phyloP scores from a whole-genome alignment of 2,113 vertebrate genomes.

The Genyomyrus donnyi region DNA sequence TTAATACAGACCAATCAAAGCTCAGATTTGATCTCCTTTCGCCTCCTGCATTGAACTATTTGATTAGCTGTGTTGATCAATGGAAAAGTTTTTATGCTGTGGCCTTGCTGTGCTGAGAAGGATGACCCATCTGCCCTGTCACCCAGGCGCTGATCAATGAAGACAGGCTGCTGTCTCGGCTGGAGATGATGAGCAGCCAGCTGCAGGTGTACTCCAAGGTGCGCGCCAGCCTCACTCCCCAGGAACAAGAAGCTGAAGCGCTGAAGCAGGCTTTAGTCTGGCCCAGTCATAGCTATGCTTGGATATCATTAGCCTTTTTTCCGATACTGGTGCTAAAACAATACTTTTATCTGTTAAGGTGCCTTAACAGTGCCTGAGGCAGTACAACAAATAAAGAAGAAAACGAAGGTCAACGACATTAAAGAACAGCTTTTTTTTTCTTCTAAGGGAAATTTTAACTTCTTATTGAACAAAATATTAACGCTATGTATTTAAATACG shows the following conservation, averaged over 20 bases:
- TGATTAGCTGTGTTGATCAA: neutral
- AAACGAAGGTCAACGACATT: neutral
- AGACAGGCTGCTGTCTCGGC: conserved; percentile 88
- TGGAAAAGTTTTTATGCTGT: neutral
- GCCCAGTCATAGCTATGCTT: neutral
- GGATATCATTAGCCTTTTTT: neutral
- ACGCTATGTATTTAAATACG: neutral
- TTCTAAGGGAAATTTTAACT: neutral
- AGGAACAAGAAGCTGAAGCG: neutral
- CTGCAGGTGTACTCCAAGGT: conserved; percentile 94
- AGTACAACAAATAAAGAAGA: neutral
- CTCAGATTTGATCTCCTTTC: neutral
- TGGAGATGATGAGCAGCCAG: conserved; percentile 97
- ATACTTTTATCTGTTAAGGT: neutral
- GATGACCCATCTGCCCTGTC: conserved; percentile 7
- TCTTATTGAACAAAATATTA: neutral
- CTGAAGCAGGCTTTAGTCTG: neutral
- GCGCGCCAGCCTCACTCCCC: conserved; percentile 29
- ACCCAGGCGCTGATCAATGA: conserved; percentile 94
- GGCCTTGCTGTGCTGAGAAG: neutral
- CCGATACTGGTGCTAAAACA: neutral
- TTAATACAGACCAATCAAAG: neutral
- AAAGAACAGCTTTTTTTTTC: neutral
- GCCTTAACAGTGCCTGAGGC: neutral
- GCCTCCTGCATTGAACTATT: neutral